Conservation (phyloP, 2,113 vertebrate species). For the Paradisaea rubra region DNA sequence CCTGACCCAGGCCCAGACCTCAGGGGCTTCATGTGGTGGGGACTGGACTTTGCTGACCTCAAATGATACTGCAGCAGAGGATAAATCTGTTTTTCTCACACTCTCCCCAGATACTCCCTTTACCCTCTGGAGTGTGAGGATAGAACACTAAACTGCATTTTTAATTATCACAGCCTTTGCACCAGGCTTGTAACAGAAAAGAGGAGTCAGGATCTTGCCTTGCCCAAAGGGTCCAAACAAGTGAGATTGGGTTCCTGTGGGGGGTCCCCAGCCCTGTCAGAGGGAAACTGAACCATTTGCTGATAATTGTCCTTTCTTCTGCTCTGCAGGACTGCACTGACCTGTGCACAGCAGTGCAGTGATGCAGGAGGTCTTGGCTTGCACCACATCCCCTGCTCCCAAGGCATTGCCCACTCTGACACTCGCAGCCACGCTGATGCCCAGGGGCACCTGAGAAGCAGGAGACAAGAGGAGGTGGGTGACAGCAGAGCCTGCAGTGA, state of each 20-base stretch:
- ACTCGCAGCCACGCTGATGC: constrained; percentile 77
- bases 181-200: not conserved
- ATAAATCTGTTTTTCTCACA: not conserved
- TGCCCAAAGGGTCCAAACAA: not conserved
- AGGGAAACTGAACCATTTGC: not conserved
- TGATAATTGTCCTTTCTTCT: not conserved
- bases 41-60: not conserved
- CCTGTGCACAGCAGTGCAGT: constrained; percentile 75
- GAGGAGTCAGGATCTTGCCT: not conserved
- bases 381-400: constrained; percentile 74
- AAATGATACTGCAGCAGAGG: not conserved
- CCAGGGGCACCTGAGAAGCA: constrained; percentile 76
- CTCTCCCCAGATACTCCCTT: not conserved
- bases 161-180: not conserved
- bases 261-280: not conserved
- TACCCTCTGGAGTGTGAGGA: not conserved
- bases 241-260: not conserved
- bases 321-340: constrained; percentile 42
- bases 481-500: not conserved
- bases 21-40: not conserved
- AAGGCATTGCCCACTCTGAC: constrained; percentile 84
- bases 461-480: not conserved
- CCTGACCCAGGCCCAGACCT: not conserved
- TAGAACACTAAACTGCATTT: not conserved
- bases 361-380: constrained; percentile 74